Base-by-base conservation (phyloP, 1,140 invertebrate genomes). In the Apis florea region DNA sequence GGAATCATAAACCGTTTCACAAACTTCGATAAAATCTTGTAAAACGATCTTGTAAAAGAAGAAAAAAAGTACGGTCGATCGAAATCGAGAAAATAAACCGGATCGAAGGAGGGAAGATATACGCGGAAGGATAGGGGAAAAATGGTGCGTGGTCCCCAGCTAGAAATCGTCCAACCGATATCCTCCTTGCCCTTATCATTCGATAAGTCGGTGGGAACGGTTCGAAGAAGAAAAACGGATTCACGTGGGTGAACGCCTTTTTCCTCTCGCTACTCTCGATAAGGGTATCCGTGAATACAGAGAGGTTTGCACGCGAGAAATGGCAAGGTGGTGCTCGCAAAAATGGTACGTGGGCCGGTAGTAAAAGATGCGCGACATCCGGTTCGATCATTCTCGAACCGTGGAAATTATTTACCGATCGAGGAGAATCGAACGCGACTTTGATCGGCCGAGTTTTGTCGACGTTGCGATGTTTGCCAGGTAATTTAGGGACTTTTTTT, bases 331-430 rank as follows among this genome's bases (percentile, higher is more conserved):
- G 21, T n/a, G n/a, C 54, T 19, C 19, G 56, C 1, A 24, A 80
- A 80, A 80, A 66, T 49, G 49, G 17, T 80, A 80, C 79, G 79
- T 80, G 79, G 79, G 79, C 54, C 71, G 79, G 71, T 75, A 67
- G 79, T 80, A 80, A 80, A 80, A 75, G 79, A 80, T 74, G 71
- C 79, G 53, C 40, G 31, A 80, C 63, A 63, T 74, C 71, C 79
- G 69, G 17, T 2, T 51, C n/a, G 78, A 59, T n/a, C 31, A 21
- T 11, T 13, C 56, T n/a, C 1, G 11, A 24, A 66, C 17, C 12
- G 17, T 11, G 2, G 10, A 63, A 72, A 72, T 63, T 79, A 63
- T 74, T 80, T 21, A 24, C 6, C 2, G 24, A 56, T 66, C 53
- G 5, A 6, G 15, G 26, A 6, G 4, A 19, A 31, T 53, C 10